Evolutionary conservation across 2,888 invertebrate species (phyloP).

Genomic region (Euzophera pinguis): DNA sequence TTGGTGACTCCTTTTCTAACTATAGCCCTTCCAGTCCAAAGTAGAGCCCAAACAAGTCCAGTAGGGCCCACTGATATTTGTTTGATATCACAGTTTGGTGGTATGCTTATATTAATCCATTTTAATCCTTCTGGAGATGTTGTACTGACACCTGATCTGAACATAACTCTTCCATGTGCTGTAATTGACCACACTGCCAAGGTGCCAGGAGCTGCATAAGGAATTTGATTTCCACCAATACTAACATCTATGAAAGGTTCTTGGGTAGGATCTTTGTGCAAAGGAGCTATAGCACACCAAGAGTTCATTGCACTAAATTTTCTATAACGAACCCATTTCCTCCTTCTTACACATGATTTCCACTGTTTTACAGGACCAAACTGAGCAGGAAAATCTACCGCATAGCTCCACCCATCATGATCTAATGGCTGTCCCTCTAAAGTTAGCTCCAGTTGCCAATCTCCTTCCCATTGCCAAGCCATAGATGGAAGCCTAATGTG

Average conservation of each 20-base stretch:
- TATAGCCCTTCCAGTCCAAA: constrained; percentile 90
- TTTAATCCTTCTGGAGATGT: constrained; percentile 92
- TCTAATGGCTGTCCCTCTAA: constrained; percentile 92
- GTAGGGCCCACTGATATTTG: constrained; percentile 92
- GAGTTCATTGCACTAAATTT: constrained; percentile 94
- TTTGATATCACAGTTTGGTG: constrained; percentile 89
- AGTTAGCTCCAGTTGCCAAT: constrained; percentile 92
- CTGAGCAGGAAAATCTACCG: constrained; percentile 92
- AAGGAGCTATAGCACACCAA: constrained; percentile 94
- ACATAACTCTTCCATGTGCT: constrained; percentile 94
- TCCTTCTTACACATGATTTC: constrained; percentile 93
- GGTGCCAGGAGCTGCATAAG: constrained; percentile 86
- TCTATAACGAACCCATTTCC: constrained; percentile 93
- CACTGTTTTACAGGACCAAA: constrained; percentile 90
- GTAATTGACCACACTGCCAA: constrained; percentile 96
- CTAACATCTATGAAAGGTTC: constrained; percentile 96
- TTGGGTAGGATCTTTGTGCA: constrained; percentile 93
- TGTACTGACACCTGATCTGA: constrained; percentile 88
- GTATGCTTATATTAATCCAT: constrained; percentile 89
- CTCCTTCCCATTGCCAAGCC: constrained; percentile 98
- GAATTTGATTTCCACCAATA: constrained; percentile 91
- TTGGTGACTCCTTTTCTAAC: constrained; percentile 91
- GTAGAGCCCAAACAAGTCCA: constrained; percentile 92
- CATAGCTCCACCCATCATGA: constrained; percentile 96
- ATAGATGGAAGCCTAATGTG: constrained; percentile 93